Percentiles rank a stretch among this genome's conserved stretches.
Conservation (phyloP, 2,113 vertebrate species). For the Ictidomys tridecemlineatus region DNA sequence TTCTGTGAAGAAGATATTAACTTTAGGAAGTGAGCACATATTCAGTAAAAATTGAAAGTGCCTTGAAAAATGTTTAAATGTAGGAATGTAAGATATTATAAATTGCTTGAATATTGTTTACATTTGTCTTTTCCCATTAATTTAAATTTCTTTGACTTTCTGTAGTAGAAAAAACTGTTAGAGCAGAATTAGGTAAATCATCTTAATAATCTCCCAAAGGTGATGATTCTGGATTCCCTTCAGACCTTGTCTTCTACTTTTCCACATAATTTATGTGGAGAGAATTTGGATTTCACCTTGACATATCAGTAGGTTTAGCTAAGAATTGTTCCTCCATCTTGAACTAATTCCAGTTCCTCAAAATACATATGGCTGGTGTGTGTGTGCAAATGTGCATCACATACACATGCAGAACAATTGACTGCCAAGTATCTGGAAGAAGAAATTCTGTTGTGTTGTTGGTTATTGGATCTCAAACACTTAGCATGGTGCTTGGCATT, state of each 20-base stretch:
- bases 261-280: constrained; percentile 9
- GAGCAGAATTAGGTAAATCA: constrained; percentile 39
- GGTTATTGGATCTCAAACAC: neutral
- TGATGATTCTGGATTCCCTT: constrained; percentile 24
- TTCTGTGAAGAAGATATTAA: neutral
- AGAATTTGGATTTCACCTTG: constrained; percentile 45
- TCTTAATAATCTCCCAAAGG: constrained; percentile 46
- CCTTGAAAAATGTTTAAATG: constrained; percentile 26
- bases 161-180: constrained; percentile 35
- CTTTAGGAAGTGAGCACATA: neutral
- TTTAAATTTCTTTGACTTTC: constrained; percentile 54
- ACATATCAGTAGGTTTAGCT: constrained; percentile 48
- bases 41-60: constrained; percentile 56
- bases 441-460: constrained; percentile 2
- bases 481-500: neutral
- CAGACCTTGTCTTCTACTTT: neutral
- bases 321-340: neutral
- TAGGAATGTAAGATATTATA: constrained; percentile 4
- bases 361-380: neutral
- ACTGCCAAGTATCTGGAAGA: neutral
- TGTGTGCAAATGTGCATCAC: fast-evolving
- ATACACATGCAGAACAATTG: neutral
- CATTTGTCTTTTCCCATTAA: neutral
- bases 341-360: constrained; percentile 17
- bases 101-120: constrained; percentile 48